These are phyloP conservation scores for Arizona elegans DNA, from an alignment of 2,113 vertebrate genomes.

Conservation along the genomic window DNA sequence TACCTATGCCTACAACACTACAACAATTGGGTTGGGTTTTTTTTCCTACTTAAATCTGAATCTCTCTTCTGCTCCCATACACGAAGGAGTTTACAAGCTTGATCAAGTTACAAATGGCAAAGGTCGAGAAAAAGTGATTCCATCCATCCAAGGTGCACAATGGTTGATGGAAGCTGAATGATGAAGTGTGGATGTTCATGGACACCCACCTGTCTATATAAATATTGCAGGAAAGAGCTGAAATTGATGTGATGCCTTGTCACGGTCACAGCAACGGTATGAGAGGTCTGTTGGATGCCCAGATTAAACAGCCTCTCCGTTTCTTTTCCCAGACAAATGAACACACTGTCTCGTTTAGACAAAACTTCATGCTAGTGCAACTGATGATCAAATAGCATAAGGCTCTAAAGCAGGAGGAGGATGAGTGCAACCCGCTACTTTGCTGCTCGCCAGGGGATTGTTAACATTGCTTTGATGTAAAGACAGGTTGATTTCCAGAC, in stretches of 20 bases:
- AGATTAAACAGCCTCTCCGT: neutral
- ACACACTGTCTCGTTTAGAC: neutral
- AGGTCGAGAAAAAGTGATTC: constrained; percentile 24
- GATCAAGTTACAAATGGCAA: constrained; percentile 35
- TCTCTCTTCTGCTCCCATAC: constrained; percentile 11
- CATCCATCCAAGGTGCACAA: constrained; percentile 21
- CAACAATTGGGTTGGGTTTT: neutral
- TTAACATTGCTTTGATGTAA: neutral
- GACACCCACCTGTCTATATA: constrained; percentile 27
- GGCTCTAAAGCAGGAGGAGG: neutral
- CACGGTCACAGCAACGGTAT: constrained; percentile 7
- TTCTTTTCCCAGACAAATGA: neutral
- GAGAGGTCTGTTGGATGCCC: constrained; percentile 4
- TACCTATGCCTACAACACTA: neutral
- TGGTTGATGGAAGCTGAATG: constrained; percentile 27
- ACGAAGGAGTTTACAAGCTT: constrained; percentile 14
- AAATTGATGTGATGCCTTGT: constrained; percentile 2
- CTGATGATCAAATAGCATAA: neutral
- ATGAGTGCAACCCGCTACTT: neutral
- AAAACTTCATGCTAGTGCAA: neutral
- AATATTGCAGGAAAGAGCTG: neutral
- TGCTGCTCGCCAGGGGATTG: neutral
- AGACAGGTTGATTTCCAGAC: neutral
- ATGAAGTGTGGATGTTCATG: constrained; percentile 23
- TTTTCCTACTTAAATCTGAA: neutral